Evolutionary conservation across 2,888 invertebrate species (phyloP), one percentile per base, ranked within the genome.

Genomic region (Tenthredo amoena): DNA sequence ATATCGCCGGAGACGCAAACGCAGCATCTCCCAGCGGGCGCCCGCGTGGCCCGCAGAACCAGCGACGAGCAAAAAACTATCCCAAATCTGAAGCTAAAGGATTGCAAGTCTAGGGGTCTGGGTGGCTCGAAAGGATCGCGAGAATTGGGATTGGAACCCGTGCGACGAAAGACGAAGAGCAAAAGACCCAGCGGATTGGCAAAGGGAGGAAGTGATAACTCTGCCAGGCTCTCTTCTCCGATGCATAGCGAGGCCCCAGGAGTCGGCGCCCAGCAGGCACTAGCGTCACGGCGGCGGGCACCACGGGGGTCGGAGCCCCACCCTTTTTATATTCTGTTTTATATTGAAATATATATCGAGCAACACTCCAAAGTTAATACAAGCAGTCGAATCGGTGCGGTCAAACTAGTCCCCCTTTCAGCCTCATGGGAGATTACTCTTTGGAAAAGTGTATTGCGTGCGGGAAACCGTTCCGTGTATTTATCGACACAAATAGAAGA

Each of bases 341-440:
- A 50, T 85, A 85, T 84, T 82, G 74, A 84, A 86, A 86, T 88
- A 87, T 88, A 88, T 87, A 86, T 71, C 65, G 85, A 84, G 86
- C 86, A 86, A 87, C 50, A 87, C 85, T 74, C 77, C 50, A 84
- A 74, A 82, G 68, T 58, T 55, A 37, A 85, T 82, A 71, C 82
- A 86, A 62, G 79, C 84, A 85, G 71, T 58, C 31, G 79, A 81
- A 81, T 81, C 50, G 81, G 81, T 81, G 81, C 81, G 81, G 81
- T 81, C 81, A 81, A 81, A 62, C 81, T 7, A 50, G 40, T 58
- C 58, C 58, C 62, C 81, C 37, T 34, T 47, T 62, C 6, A 50
- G 15, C 81, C 40, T 62, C 62, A 62, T 62, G 62, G 62, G 81
- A 62, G 81, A 81, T 81, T 81, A 62, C 81, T 81, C 62, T 37